Base-by-base conservation (phyloP, 2,113 vertebrate species). In the Seriola rivoliana region DNA sequence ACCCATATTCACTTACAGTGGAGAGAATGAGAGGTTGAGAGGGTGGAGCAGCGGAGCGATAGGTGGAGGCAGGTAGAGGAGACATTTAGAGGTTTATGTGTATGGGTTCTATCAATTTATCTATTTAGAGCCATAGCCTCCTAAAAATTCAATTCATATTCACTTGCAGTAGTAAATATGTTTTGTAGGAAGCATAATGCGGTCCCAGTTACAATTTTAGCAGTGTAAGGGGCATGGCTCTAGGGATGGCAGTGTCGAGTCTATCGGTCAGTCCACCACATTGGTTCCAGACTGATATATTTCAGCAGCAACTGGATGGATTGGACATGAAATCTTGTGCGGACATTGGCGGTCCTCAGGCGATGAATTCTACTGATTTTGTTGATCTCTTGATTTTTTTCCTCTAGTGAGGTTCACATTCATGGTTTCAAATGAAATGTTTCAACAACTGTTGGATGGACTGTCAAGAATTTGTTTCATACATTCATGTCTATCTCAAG, bases 1-100 rank as follows among this genome's bases (percentile, higher is more conserved):
- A 90, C 88, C 91, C 86, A 89, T 80, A 92, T 93, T 90, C 69
- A 83, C 82, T 76, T 74, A 38, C 40, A 81, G 68, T 72, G 48
- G 54, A 67, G 70, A 57, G 69, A 80, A 81, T 1, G 17, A 71
- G 74, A 58, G 75, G 69, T 68, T 63, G 85, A 84, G 71, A 82
- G 72, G 75, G 83, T 50, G 71, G 72, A 84, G 81, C 48, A 58
- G 68, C 54, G 81, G 67, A 80, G 66, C 19, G 36, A 87, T 36
- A 44, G 80, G 57, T 75, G 71, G 40, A 52, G 25, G 50, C 36
- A 78, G 52, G 70, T 5, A 48, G 55, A 52, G 32, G 55, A 75
- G 19, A 44, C 25, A 25, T 54, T 52, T 71, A 71, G 8, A 34
- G 21, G 44, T 59, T 21, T 11, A 63, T 62, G 21, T 0, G 16